Percentiles rank a stretch among this genome's conserved stretches.
phyloP scores from a whole-genome alignment of 35 echinoderm and acorn worm species.

The Eucidaris tribuloides region DNA sequence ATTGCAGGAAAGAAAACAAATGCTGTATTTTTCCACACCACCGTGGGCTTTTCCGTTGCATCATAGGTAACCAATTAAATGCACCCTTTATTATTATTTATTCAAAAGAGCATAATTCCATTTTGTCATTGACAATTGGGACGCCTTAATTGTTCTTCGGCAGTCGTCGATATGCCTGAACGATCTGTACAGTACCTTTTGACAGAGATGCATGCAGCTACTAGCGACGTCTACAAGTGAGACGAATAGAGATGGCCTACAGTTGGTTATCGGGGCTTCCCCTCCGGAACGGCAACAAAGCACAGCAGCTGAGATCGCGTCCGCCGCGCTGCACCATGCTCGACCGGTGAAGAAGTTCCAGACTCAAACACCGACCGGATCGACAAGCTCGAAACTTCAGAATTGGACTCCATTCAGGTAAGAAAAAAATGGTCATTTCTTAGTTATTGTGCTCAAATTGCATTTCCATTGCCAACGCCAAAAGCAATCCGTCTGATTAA shows the following conservation, averaged over 20 bases:
- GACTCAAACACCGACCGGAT: conserved; percentile 72
- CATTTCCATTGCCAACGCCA: too few relatives aligned
- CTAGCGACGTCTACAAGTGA: conserved; percentile 90
- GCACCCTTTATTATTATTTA: too few relatives aligned
- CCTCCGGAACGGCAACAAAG: conserved; percentile 65
- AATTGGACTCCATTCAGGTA: conserved; percentile 97
- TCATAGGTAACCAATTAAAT: too few relatives aligned
- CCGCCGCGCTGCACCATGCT: conserved; percentile 65
- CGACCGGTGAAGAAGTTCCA: conserved; percentile 66
- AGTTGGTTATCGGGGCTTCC: conserved; percentile 97
- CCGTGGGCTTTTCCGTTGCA: too few relatives aligned
- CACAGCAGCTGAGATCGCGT: conserved; percentile 84
- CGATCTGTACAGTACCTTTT: conserved; percentile 88
- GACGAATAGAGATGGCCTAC: conserved; percentile 82
- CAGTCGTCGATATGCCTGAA: conserved; percentile 89
- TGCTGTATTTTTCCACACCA: too few relatives aligned
- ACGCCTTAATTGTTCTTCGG: neutral
- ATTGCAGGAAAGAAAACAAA: too few relatives aligned
- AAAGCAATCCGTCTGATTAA: too few relatives aligned
- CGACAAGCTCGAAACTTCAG: conserved; percentile 69
- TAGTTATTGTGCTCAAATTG: too few relatives aligned
- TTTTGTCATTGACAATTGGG: too few relatives aligned
- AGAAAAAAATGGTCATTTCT: too few relatives aligned
- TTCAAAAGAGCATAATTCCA: too few relatives aligned
- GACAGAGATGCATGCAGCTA: conserved; percentile 79